phyloP scores from a whole-genome alignment of 2,797 vertebrate genomes.

The Rallus crepitans region DNA sequence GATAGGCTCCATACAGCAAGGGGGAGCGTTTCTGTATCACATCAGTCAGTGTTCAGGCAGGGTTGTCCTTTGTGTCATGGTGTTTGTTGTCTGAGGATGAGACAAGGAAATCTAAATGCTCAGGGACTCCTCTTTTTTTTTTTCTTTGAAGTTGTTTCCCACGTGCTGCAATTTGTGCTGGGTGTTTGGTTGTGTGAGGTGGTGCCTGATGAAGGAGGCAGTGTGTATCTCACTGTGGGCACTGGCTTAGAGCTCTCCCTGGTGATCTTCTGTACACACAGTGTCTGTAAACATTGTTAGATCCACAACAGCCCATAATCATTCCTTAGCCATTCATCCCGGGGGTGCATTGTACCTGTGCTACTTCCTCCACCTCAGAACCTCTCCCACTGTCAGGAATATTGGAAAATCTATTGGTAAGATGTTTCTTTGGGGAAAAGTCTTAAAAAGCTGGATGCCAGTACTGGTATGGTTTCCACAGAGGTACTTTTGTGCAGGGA shows the following conservation, averaged over 20 bases:
- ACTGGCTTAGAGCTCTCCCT: background rate
- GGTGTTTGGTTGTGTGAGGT: background rate
- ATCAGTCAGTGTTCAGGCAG: too few relatives aligned
- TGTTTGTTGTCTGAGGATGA: background rate
- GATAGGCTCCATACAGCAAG: rapidly evolving
- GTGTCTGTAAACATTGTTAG: background rate
- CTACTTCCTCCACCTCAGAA: background rate
- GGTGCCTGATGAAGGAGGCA: background rate
- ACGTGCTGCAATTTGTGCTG: too few relatives aligned
- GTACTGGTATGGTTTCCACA: background rate
- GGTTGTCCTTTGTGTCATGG: background rate
- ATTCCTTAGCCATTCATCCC: background rate
- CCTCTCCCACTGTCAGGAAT: background rate
- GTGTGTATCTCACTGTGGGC: background rate
- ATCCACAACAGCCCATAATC: background rate
- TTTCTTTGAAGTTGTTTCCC: background rate
- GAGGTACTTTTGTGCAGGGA: too few relatives aligned
- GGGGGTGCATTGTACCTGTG: background rate
- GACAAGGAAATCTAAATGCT: background rate
- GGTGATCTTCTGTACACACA: background rate
- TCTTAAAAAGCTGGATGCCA: background rate
- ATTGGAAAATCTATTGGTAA: background rate
- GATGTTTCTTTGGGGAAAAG: background rate
- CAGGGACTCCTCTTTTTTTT: background rate
- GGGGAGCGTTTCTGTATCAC: background rate